phyloP scores from a whole-genome alignment of 2,888 invertebrate species.

The Stenolophus ochropezus region DNA sequence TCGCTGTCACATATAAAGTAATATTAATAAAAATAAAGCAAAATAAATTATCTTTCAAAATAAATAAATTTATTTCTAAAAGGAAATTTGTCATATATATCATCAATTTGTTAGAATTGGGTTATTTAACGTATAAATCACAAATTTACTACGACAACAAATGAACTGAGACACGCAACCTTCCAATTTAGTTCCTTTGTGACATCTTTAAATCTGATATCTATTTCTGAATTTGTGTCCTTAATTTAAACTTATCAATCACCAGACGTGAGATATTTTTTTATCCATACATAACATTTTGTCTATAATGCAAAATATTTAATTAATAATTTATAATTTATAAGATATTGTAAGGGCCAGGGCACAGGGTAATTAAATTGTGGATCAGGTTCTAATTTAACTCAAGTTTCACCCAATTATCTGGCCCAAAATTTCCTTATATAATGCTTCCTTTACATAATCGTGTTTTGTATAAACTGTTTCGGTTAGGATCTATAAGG shows the following conservation, averaged over 20 bases:
- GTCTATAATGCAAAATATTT: not conserved
- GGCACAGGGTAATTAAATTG: not conserved
- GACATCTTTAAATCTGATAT: too few relatives aligned
- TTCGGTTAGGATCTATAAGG: not conserved
- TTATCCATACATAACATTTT: not conserved
- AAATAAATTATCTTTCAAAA: too few relatives aligned
- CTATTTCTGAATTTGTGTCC: too few relatives aligned
- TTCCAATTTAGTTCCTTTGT: too few relatives aligned
- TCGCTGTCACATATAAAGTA: too few relatives aligned
- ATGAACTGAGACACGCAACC: too few relatives aligned
- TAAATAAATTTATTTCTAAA: too few relatives aligned
- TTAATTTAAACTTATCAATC: not conserved
- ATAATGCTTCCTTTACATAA: not conserved
- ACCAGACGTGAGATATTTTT: not conserved
- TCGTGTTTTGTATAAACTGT: not conserved
- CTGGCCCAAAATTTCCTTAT: not conserved
- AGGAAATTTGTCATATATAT: too few relatives aligned
- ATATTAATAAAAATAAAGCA: too few relatives aligned
- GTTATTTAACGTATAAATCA: too few relatives aligned
- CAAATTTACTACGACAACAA: too few relatives aligned
- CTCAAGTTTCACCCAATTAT: not conserved
- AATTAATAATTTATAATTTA: not conserved
- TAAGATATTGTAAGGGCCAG: not conserved
- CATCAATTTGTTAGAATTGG: too few relatives aligned
- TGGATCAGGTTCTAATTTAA: not conserved